These are phyloP conservation scores for Limulus polyphemus DNA, from an alignment of 2,888 invertebrate species.

Conservation along the genomic window DNA sequence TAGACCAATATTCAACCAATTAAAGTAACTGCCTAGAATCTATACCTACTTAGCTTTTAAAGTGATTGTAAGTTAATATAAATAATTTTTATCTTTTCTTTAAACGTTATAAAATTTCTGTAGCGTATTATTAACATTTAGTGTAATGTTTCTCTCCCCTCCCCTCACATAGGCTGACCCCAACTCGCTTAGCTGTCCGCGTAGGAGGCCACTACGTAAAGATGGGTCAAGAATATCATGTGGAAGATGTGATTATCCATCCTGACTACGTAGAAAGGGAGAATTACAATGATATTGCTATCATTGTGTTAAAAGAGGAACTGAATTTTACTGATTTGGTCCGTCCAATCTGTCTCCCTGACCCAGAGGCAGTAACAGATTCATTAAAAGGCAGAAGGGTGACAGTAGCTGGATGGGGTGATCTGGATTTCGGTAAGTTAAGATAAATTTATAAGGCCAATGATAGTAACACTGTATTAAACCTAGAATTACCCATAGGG, in stretches of 20 bases:
- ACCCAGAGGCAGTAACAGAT: slow-evolving; percentile 7
- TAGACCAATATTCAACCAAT: too few species aligned
- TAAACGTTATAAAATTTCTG: background rate
- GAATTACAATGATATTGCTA: slow-evolving; percentile 28
- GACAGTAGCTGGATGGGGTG: slow-evolving; percentile 28
- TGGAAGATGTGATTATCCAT: slow-evolving; percentile 21
- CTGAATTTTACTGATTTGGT: slow-evolving; percentile 22
- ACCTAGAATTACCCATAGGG: too few species aligned
- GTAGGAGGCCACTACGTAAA: slow-evolving; percentile 8
- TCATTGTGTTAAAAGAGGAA: slow-evolving; percentile 21
- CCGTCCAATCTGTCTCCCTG: slow-evolving; percentile 22
- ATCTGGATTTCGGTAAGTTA: slow-evolving; percentile 20
- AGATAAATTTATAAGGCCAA: too few species aligned
- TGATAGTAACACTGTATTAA: too few species aligned
- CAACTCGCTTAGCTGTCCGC: slow-evolving; percentile 10
- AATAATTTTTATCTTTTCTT: background rate
- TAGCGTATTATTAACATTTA: background rate
- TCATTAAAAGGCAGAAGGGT: slow-evolving; percentile 12
- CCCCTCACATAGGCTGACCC: background rate
- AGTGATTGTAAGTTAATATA: too few species aligned
- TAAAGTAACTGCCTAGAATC: too few species aligned
- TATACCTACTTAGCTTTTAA: too few species aligned
- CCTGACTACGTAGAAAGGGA: slow-evolving; percentile 23
- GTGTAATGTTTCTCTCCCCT: too few species aligned
- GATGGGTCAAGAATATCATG: slow-evolving; percentile 9